These are phyloP conservation scores for Hemiscyllium ocellatum DNA, from an alignment of 2,113 vertebrate genomes.

Conservation along the genomic window DNA sequence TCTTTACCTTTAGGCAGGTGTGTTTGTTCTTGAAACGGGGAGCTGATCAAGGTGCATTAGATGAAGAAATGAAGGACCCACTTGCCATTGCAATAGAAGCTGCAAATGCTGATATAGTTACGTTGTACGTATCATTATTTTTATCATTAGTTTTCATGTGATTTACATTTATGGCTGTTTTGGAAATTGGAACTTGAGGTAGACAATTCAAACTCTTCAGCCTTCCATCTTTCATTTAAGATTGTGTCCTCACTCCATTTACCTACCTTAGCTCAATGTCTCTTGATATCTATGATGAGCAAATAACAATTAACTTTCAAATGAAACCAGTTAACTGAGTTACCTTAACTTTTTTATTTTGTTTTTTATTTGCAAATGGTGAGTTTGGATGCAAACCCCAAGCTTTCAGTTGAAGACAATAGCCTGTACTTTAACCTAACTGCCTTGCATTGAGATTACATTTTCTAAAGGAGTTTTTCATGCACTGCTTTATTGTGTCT, in stretches of 20 bases:
- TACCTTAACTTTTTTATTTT: not conserved
- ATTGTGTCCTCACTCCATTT: not conserved
- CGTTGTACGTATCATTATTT: constrained; percentile 69
- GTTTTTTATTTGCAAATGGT: too few species aligned
- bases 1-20: constrained; percentile 70
- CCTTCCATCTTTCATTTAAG: not conserved
- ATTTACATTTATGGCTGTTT: not conserved
- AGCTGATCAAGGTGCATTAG: constrained; percentile 89
- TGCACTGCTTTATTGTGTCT: too few species aligned
- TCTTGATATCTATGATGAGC: not conserved
- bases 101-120: constrained; percentile 95
- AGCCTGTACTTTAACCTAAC: too few species aligned
- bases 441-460: too few species aligned
- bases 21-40: constrained; percentile 95
- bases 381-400: too few species aligned
- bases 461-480: too few species aligned
- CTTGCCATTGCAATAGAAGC: constrained; percentile 86
- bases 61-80: constrained; percentile 87
- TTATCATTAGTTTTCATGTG: not conserved
- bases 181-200: not conserved
- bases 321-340: not conserved
- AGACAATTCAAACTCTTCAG: not conserved
- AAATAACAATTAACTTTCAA: not conserved
- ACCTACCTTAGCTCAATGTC: not conserved
- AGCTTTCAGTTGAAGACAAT: too few species aligned